Conservation (phyloP, 2,888 invertebrate genomes). For the Andrena chrysosceles region DNA sequence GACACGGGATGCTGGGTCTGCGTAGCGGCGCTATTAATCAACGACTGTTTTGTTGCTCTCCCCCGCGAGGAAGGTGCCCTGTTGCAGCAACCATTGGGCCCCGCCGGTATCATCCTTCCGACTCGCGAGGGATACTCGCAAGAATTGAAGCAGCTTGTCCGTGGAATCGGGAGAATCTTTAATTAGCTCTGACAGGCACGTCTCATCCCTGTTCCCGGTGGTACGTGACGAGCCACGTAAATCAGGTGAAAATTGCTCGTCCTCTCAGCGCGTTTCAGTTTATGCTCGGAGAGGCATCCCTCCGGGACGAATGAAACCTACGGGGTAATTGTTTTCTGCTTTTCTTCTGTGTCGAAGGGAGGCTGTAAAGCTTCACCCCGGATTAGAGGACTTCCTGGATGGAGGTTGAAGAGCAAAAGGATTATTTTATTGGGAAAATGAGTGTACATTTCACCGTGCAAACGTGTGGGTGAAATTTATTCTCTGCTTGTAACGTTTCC, state of each 20-base stretch:
- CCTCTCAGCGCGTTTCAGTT: slow-evolving; percentile 13
- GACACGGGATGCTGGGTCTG: slow-evolving; percentile 27
- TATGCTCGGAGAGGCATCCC: slow-evolving; percentile 9
- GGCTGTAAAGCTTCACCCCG: not conserved
- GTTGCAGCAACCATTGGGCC: slow-evolving; percentile 26
- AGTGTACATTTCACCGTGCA: not conserved
- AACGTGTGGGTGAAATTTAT: slow-evolving; percentile 1
- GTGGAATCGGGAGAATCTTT: slow-evolving; percentile 66
- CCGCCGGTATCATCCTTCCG: slow-evolving; percentile 14
- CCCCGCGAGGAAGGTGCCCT: slow-evolving; percentile 64
- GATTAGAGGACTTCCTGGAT: not conserved
- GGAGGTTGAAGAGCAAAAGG: not conserved
- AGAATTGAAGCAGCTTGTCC: slow-evolving; percentile 66
- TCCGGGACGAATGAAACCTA: slow-evolving; percentile 7
- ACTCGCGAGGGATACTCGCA: slow-evolving; percentile 26
- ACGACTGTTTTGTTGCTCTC: slow-evolving; percentile 71
- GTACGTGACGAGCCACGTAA: slow-evolving; percentile 53
- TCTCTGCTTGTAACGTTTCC: slow-evolving; percentile 1
- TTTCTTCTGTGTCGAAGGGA: not conserved
- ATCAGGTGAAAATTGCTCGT: slow-evolving; percentile 43
- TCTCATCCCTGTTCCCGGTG: slow-evolving; percentile 31
- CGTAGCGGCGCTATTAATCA: slow-evolving; percentile 74
- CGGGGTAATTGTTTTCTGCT: not conserved
- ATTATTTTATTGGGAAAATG: not conserved
- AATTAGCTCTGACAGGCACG: slow-evolving; percentile 68